phyloP scores from a whole-genome alignment of 2,888 invertebrate genomes.

The Phlogophora meticulosa region DNA sequence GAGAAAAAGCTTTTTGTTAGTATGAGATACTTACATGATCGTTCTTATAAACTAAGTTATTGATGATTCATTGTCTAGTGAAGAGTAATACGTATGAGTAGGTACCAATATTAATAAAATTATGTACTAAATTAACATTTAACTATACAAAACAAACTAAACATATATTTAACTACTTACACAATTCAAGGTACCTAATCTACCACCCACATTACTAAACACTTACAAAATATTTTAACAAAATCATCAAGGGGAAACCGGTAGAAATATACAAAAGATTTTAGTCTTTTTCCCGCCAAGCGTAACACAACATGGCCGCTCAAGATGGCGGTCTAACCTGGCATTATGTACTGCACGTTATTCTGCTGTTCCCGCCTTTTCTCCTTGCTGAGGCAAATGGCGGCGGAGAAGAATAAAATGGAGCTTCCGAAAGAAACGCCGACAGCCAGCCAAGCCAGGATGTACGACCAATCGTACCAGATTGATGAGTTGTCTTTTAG shows the following conservation, averaged over 20 bases:
- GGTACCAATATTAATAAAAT: slow-evolving; percentile 34
- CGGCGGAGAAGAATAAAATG: slow-evolving; percentile 95
- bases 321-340: slow-evolving; percentile 92
- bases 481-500: slow-evolving; percentile 94
- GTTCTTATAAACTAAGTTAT: slow-evolving; percentile 72
- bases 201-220: slow-evolving; percentile 50
- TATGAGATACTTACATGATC: slow-evolving; percentile 81
- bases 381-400: slow-evolving; percentile 95
- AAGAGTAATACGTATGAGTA: slow-evolving; percentile 46
- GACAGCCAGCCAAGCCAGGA: slow-evolving; percentile 96
- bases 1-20: slow-evolving; percentile 90
- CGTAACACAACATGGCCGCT: slow-evolving; percentile 82
- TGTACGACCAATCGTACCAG: slow-evolving; percentile 96
- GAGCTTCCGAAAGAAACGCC: slow-evolving; percentile 94
- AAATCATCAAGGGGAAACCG: slow-evolving; percentile 46
- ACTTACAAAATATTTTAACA: slow-evolving; percentile 29
- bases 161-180: background rate
- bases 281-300: slow-evolving; percentile 81
- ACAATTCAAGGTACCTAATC: slow-evolving; percentile 32
- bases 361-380: slow-evolving; percentile 93
- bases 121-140: slow-evolving; percentile 3
- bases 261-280: slow-evolving; percentile 72
- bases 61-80: slow-evolving; percentile 55
- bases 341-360: slow-evolving; percentile 97
- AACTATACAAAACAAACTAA: slow-evolving; percentile 7